Evolutionary conservation across 2,113 vertebrate species (phyloP).

Genomic region (Notothenia coriiceps): DNA sequence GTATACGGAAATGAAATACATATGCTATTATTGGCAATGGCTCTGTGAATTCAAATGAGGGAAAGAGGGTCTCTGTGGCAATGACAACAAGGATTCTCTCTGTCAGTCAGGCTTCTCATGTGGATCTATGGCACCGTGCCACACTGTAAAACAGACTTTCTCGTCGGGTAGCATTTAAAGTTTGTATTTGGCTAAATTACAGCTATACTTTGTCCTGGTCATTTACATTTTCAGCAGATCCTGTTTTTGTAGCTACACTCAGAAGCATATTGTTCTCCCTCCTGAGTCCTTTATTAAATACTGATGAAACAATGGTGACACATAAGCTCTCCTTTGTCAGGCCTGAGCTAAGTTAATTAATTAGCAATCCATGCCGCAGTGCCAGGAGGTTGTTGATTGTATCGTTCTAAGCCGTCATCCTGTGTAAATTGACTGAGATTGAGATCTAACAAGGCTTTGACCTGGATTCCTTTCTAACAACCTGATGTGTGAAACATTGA

Average conservation of each 20-base stretch:
- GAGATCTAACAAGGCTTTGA: slow-evolving; percentile 82
- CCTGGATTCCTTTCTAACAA: slow-evolving; percentile 74
- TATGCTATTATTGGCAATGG: slow-evolving; percentile 59
- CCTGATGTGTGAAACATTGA: slow-evolving; percentile 73
- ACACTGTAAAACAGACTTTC: slow-evolving; percentile 33
- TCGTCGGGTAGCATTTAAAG: slow-evolving; percentile 43
- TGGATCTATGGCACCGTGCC: slow-evolving; percentile 52
- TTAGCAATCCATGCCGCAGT: slow-evolving; percentile 71
- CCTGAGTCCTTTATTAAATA: slow-evolving; percentile 67
- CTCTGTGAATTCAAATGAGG: slow-evolving; percentile 72
- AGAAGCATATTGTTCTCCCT: slow-evolving; percentile 37
- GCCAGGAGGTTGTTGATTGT: slow-evolving; percentile 80
- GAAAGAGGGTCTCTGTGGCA: slow-evolving; percentile 47
- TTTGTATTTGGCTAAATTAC: slow-evolving; percentile 29
- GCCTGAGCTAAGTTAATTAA: slow-evolving; percentile 75
- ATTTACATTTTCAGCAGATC: slow-evolving; percentile 32
- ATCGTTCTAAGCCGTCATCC: slow-evolving; percentile 78
- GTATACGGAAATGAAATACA: slow-evolving; percentile 78
- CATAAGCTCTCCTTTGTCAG: slow-evolving; percentile 72
- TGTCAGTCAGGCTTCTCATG: slow-evolving; percentile 60
- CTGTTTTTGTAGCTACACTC: slow-evolving; percentile 23
- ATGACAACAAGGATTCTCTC: slow-evolving; percentile 34
- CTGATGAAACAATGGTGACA: slow-evolving; percentile 73
- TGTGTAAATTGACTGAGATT: slow-evolving; percentile 83
- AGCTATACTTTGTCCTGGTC: slow-evolving; percentile 18